Evolutionary conservation across 2,113 vertebrate genomes (phyloP).

Genomic region (Regulus satrapa): DNA sequence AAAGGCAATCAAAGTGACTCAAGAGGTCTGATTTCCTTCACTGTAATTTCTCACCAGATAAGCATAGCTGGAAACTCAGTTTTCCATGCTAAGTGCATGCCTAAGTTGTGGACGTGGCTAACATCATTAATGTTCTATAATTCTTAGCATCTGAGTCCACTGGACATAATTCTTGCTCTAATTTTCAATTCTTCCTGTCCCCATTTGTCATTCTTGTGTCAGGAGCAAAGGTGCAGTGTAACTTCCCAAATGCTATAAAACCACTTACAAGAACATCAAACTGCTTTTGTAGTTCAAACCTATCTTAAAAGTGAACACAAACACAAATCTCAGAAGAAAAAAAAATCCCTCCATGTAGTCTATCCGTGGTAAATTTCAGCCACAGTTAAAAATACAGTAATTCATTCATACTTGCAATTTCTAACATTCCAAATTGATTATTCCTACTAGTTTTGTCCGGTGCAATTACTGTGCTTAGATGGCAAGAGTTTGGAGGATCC

Average conservation of each 20-base stretch:
- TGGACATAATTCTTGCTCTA: neutral
- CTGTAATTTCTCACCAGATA: neutral
- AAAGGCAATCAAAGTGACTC: neutral
- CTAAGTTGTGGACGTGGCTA: rapidly evolving
- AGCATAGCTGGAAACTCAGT: neutral
- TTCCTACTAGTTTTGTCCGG: neutral
- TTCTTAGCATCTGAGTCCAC: neutral
- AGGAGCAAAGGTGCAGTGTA: neutral
- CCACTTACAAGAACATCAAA: neutral
- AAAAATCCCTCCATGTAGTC: neutral
- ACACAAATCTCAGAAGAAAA: neutral
- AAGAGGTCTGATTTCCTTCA: neutral
- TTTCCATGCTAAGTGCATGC: rapidly evolving
- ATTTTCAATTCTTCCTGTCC: neutral
- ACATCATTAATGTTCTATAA: neutral
- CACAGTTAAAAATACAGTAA: neutral
- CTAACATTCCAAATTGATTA: neutral
- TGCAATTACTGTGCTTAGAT: neutral
- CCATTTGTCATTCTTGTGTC: neutral
- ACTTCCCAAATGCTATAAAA: neutral
- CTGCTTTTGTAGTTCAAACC: neutral
- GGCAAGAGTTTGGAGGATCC: neutral
- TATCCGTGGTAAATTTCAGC: neutral
- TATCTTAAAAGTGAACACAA: neutral
- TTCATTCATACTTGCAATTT: neutral